Percentiles rank a stretch among this genome's conserved stretches.
phyloP scores from a whole-genome alignment of 2,888 invertebrate genomes.

The Caenorhabditis sp. region DNA sequence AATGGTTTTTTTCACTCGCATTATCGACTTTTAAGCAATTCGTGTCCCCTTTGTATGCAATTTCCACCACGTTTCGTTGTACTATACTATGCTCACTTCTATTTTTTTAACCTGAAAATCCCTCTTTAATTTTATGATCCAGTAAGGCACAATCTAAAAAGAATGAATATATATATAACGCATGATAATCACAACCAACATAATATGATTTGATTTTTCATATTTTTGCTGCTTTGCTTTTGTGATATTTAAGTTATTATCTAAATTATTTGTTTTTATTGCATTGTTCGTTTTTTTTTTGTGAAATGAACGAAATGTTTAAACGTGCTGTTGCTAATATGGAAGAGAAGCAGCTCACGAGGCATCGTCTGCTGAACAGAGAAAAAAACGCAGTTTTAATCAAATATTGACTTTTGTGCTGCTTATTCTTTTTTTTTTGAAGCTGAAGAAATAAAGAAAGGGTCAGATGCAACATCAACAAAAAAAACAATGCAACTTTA shows the following conservation, averaged over 20 bases:
- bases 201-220: background rate
- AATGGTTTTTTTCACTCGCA: background rate
- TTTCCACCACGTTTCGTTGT: background rate
- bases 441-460: constrained; percentile 13
- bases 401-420: constrained; percentile 46
- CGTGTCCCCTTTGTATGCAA: background rate
- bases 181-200: background rate
- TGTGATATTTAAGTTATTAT: constrained; percentile 20
- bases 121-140: background rate
- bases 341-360: constrained; percentile 27
- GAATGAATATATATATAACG: background rate
- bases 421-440: constrained; percentile 9
- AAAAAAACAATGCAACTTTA: constrained; percentile 7
- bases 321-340: constrained; percentile 13
- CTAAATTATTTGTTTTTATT: constrained; percentile 1
- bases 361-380: constrained; percentile 8
- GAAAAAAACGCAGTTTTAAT: constrained; percentile 24
- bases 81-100: background rate
- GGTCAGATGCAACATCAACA: constrained; percentile 10
- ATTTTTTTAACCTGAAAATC: background rate
- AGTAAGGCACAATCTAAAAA: background rate
- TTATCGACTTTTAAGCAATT: background rate
- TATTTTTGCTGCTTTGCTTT: constrained; percentile 24
- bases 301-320: constrained; percentile 6
- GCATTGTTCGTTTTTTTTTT: constrained; percentile 6